These are phyloP conservation scores for Schizopygopsis malacanthus DNA, from an alignment of 2,797 vertebrate species.

Conservation along the genomic window DNA sequence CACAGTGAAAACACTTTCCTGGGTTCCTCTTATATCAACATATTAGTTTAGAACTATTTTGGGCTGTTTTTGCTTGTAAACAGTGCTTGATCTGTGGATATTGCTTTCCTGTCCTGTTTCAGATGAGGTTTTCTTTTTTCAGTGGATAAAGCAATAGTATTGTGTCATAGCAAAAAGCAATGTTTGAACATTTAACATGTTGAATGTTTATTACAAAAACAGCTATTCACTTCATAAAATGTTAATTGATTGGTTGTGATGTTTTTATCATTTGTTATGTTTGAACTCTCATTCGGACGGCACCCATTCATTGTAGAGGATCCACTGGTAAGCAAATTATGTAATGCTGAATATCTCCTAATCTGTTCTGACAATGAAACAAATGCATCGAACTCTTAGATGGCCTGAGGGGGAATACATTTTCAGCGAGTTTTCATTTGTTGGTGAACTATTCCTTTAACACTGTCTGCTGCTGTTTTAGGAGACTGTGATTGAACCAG, in stretches of 20 bases:
- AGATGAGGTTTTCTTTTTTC: background rate
- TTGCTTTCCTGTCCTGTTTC: background rate
- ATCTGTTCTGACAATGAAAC: background rate
- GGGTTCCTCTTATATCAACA: background rate
- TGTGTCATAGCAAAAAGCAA: background rate
- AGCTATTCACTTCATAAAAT: background rate
- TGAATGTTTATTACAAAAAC: background rate
- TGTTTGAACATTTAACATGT: background rate
- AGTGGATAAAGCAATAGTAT: no score
- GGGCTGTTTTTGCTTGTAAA: background rate
- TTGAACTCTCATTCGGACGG: background rate
- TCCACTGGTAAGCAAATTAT: background rate
- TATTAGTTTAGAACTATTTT: background rate
- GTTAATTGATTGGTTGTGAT: background rate
- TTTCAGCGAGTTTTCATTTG: background rate
- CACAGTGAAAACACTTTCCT: background rate
- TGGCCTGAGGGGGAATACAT: background rate
- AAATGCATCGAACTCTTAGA: background rate
- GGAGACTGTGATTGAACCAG: conserved; percentile 15
- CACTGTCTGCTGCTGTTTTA: background rate
- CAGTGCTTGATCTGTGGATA: background rate
- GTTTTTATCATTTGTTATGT: background rate
- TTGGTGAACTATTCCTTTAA: background rate
- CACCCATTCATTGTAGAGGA: background rate
- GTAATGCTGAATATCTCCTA: background rate